Evolutionary conservation across 37 sponge, comb jelly and placozoan genomes (phyloP), one percentile per base, ranked within the genome.

Genomic region (Aplysina aerophoba): DNA sequence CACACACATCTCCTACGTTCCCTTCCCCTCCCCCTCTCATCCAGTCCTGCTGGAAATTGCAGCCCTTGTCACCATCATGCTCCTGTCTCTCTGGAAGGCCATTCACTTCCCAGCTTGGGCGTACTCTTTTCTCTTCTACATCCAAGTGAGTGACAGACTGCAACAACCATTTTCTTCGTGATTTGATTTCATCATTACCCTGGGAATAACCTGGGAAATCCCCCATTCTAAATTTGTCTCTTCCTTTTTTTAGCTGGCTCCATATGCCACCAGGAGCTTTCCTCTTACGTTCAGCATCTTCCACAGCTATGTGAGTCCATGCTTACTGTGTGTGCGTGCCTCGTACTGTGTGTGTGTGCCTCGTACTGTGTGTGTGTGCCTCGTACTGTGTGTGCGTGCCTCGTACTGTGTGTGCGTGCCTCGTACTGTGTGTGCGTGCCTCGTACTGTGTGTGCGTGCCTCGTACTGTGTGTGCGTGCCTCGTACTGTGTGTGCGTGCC

Each of bases 281-380:
- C 86, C 88, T 59, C 77, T 40, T 34, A 85, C 81, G 13, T 92
- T 92, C 64, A 53, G 60, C 0, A 15, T 36, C 24, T 72, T 85
- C 2, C 85, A 80, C 60, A 34, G 85, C 6, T 85, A 77, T 34
- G 92, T 92, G 31, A 85, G 92, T 77, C 17, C 35, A 62, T 27
- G 60, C 25, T 34, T 31, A 28, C 24, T 13, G 13, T 54, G 58
- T 54, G 13, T 24, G 14, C 65, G 25, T 39, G 59, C 27, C 55
- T n/a, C 31, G 19, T 20, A 44, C 8, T 44, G 50, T 44, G 3
- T 44, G 8, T n/a, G 50, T 44, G 50, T 44, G 3, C 3, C 50
- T 44, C 8, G 3, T 44, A 8, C 50, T 44, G 50, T 44, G 8
- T 44, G 8, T 44, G 3, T 44, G 8, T 8, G 3, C 8, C 50